Percentiles rank a stretch among this genome's conserved stretches.
phyloP scores from a whole-genome alignment of 2,888 invertebrate species.

The Drosophila subquinaria region DNA sequence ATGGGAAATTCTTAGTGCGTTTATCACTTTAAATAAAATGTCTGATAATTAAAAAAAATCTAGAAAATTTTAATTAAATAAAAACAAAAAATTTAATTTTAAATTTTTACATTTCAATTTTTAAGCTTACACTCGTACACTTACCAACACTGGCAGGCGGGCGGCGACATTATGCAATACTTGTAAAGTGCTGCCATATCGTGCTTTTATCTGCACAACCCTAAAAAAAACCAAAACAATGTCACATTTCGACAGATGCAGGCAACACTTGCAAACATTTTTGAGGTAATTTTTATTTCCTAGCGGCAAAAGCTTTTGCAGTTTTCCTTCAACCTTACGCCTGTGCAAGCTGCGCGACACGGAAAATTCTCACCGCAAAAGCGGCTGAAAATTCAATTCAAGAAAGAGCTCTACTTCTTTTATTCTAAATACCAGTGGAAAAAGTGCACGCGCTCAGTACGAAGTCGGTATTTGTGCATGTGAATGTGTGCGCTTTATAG shows the following conservation, averaged over 20 bases:
- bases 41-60: slow-evolving; percentile 33
- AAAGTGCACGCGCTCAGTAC: slow-evolving; percentile 47
- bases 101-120: neutral
- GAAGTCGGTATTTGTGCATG: slow-evolving; percentile 34
- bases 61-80: neutral
- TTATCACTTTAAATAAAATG: slow-evolving; percentile 56
- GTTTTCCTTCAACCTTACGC: slow-evolving; percentile 69
- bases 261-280: slow-evolving; percentile 60
- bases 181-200: slow-evolving; percentile 46
- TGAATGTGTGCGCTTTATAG: slow-evolving; percentile 26
- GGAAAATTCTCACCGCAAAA: slow-evolving; percentile 45
- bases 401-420: slow-evolving; percentile 42
- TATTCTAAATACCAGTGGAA: slow-evolving; percentile 36
- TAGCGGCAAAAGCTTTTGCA: slow-evolving; percentile 75
- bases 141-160: slow-evolving; percentile 29
- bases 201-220: slow-evolving; percentile 34
- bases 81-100: neutral
- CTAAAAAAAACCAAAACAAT: slow-evolving; percentile 61
- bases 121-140: neutral
- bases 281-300: slow-evolving; percentile 65
- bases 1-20: slow-evolving; percentile 57
- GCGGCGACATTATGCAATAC: slow-evolving; percentile 45
- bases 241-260: slow-evolving; percentile 56
- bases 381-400: slow-evolving; percentile 67
- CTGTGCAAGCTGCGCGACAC: slow-evolving; percentile 55